These are phyloP conservation scores for Cyprichromis sp. DNA, from an alignment of 2,113 vertebrate genomes.

Conservation along the genomic window DNA sequence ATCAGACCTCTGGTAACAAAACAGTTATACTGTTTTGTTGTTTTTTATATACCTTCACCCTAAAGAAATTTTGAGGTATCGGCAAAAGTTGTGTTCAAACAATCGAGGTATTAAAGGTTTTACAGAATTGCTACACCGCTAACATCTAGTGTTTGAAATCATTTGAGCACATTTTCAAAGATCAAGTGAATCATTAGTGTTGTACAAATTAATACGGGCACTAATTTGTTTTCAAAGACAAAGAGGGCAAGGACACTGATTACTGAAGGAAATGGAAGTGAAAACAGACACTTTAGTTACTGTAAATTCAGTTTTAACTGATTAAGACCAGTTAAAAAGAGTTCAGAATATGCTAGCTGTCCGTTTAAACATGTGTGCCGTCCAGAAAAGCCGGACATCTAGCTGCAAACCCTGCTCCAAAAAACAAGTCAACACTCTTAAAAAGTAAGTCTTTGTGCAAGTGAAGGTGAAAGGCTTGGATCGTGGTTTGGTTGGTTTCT, in stretches of 20 bases:
- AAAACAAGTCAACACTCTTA: fast-evolving
- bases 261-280: not conserved
- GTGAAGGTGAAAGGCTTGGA: not conserved
- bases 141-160: not conserved
- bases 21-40: not conserved
- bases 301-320: not conserved
- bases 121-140: not conserved
- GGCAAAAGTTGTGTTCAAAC: not conserved
- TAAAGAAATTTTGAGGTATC: not conserved
- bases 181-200: not conserved
- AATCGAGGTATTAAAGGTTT: not conserved
- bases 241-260: not conserved
- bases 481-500: not conserved
- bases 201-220: not conserved
- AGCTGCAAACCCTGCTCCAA: not conserved
- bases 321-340: not conserved
- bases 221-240: not conserved
- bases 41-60: not conserved
- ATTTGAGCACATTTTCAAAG: not conserved
- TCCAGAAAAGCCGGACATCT: not conserved
- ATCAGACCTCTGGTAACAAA: not conserved
- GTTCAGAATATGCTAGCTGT: not conserved
- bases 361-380: fast-evolving
- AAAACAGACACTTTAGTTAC: not conserved
- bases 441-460: fast-evolving